Conservation (phyloP, 2,797 vertebrate genomes). For the Thalassophryne amazonica region DNA sequence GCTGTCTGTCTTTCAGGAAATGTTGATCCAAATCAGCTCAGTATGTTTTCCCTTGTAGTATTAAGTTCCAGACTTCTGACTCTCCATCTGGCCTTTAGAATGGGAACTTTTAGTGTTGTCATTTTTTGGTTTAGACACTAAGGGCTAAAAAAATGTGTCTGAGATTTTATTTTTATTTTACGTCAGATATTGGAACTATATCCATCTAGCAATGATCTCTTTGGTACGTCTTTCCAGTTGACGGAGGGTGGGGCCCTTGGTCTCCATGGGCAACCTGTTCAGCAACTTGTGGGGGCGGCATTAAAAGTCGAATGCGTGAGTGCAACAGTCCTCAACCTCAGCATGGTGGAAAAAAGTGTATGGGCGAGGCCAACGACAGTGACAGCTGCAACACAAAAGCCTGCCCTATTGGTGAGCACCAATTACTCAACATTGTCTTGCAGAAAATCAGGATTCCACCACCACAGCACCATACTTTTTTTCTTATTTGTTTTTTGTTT, state of each 20-base stretch:
- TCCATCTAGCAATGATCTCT: not conserved
- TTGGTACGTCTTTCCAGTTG: conserved; percentile 75
- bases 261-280: conserved; percentile 95
- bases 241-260: conserved; percentile 96
- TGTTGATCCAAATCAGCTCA: conserved; percentile 47
- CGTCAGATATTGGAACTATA: too few species aligned
- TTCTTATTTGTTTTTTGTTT: too few species aligned
- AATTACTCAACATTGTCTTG: not conserved
- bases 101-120: not conserved
- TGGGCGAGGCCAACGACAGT: conserved; percentile 81
- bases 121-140: not conserved
- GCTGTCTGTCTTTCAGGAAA: conserved; percentile 48
- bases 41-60: conserved; percentile 36
- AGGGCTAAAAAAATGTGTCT: not conserved
- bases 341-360: conserved; percentile 86
- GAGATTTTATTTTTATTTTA: too few species aligned
- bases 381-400: conserved; percentile 88
- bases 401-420: conserved; percentile 87
- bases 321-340: conserved; percentile 93
- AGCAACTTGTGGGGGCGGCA: conserved; percentile 88
- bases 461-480: too few species aligned
- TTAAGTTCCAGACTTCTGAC: conserved; percentile 25
- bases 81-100: conserved; percentile 7
- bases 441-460: too few species aligned
- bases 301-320: conserved; percentile 82